Conservation (phyloP, 2,888 invertebrate genomes). For the Torymus texanus region DNA sequence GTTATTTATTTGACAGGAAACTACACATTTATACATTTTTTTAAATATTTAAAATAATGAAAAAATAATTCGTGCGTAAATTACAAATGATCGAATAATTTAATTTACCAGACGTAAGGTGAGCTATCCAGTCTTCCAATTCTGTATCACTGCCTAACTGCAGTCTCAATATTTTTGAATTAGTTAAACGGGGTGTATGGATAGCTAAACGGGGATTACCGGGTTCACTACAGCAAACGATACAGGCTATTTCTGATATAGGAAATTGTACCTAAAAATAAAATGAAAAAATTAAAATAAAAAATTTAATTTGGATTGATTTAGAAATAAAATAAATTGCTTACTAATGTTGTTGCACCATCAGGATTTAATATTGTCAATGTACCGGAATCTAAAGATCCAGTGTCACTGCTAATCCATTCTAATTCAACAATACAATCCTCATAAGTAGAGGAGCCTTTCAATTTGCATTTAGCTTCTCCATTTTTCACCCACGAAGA, state of each 20-base stretch:
- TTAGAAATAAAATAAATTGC: slow-evolving; percentile 34
- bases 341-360: slow-evolving; percentile 84
- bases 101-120: slow-evolving; percentile 80
- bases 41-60: slow-evolving; percentile 8
- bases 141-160: slow-evolving; percentile 89
- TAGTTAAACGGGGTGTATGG: slow-evolving; percentile 81
- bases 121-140: slow-evolving; percentile 92
- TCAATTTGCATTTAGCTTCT: slow-evolving; percentile 81
- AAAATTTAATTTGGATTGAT: not conserved
- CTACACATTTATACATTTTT: slow-evolving; percentile 67
- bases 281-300: not conserved
- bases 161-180: slow-evolving; percentile 80
- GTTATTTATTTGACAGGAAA: slow-evolving; percentile 85
- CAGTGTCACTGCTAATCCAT: slow-evolving; percentile 82
- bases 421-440: slow-evolving; percentile 89
- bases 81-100: not conserved
- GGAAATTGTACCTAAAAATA: slow-evolving; percentile 80
- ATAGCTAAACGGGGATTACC: slow-evolving; percentile 86
- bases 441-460: slow-evolving; percentile 77
- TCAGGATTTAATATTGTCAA: slow-evolving; percentile 87
- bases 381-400: slow-evolving; percentile 83
- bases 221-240: slow-evolving; percentile 87
- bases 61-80: not conserved
- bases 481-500: slow-evolving; percentile 91
- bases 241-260: slow-evolving; percentile 85